Evolutionary conservation across 2,113 vertebrate genomes (phyloP), one percentile per base, ranked within the genome.

Genomic region (Polypterus bichir): DNA sequence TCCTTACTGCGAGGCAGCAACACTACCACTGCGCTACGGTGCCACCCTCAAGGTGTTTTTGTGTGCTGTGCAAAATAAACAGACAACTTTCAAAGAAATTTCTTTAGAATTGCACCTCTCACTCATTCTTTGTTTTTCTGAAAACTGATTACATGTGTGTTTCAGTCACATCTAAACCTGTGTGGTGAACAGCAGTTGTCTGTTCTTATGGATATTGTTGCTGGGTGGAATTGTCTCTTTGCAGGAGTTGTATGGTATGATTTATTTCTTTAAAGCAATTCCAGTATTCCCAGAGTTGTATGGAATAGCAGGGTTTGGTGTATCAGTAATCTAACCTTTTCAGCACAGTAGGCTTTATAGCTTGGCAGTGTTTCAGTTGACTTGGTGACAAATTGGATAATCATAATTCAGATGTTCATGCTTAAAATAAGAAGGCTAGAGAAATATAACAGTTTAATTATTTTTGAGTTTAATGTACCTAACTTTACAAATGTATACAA

Each of bases 281-380:
- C 27, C 60, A 6, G 49, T n/a, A 52, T 61, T 61, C 6, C 27
- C 60, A 44, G 6, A 44, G 60, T 48, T 51, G 48, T 45, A 27
- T 44, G 49, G 51, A 46, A 54, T 46, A 10, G 49, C 45, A 52
- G 51, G 7, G 51, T 51, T 53, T 27, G 60, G 6, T 49, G 3
- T 3, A 58, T 58, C 56, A 58, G 56, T 58, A 45, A 58, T 58
- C 7, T 58, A 58, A 58, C 56, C 56, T 58, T 58, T 58, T 45
- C 7, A 58, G 56, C 27, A n/a, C 46, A 45, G 56, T 11, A 58
- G 56, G 56, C 44, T 8, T 58, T 58, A n/a, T 44, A 57, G n/a
- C 8, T 7, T 27, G 27, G 56, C 6, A 57, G 56, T 58, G 56
- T 58, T 58, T 58, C 56, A 58, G 27, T 7, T 58, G 56, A 58